Base-by-base conservation (phyloP, 2,888 invertebrate genomes). In the Agriopis leucophaearia region DNA sequence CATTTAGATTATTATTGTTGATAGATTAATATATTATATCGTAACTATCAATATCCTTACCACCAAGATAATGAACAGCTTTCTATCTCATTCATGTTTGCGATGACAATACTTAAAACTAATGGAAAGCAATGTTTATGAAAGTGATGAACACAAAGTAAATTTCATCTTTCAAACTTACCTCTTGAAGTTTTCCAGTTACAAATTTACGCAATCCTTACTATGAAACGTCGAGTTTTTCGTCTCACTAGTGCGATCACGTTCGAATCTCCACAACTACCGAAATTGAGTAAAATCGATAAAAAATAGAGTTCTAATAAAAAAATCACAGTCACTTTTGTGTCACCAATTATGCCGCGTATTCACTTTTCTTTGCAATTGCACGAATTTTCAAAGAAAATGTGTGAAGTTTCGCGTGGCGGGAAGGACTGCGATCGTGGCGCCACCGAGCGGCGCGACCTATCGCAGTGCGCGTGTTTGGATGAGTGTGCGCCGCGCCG, bases 291-390 rank as follows among this genome's bases (percentile, higher is more conserved):
- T 71, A 64, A 80, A 75, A 80, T 76, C 81, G 83, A 80, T 80
- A 82, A 82, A 86, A 85, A 87, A 84, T 84, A 83, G 81, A 86
- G 81, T 85, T 76, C 83, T 64, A 73, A 72, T 79, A 78, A 79
- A 27, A 85, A 87, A 86, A 89, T 87, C 92, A 93, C 94, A 89
- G 86, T 69, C 92, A 91, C 92, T 86, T 85, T 78, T 64, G 79
- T 83, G 86, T 88, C 91, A 92, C 91, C 84, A 77, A 86, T 83
- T 80, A 81, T 88, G 82, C 83, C 89, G 87, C 88, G 76, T 82
- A 87, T 90, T 90, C 92, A 90, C 88, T 84, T 91, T 89, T 92
- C 93, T 94, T 94, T 94, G 93, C 92, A 94, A 88, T 89, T 90
- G 73, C 88, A 78, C 88, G 89, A 92, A 93, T 88, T 94, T 89